Base-by-base conservation (phyloP, 2,888 invertebrate genomes). In the Drosophila vallismaia region DNA sequence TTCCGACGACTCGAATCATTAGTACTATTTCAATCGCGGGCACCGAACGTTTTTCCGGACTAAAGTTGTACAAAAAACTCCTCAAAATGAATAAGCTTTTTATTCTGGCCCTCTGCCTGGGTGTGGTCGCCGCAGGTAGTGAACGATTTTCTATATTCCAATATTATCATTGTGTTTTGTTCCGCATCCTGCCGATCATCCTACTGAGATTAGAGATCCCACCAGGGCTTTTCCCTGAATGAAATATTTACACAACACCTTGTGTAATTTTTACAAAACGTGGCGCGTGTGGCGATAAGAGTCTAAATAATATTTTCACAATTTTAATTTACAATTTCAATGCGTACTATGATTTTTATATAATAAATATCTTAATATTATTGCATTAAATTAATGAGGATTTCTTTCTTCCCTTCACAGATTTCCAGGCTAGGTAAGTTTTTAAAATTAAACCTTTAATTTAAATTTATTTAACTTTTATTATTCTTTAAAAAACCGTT, bases 41-140 rank as follows among this genome's bases (percentile, higher is more conserved):
- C 71, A 75, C 58, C 79, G 77, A 79, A 88, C 86, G 82, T 28
- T 64, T 72, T 71, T 74, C 51, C 42, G 50, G 51, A 72, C 71
- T 56, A 73, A 59, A 58, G 19, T 14, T 42, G 38, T 38, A 48
- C 44, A 19, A 8, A 14, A n/a, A 56, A 73, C 29, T 63, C 54
- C 24, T 59, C 52, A 84, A 74, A 50, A 92, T 92, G 92, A 91
- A 89, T 71, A 86, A 71, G 69, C 81, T 90, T 26, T 63, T 91
- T 62, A 57, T 91, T 66, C 72, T 91, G 80, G 89, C 89, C 53
- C 57, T 91, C 56, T 91, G 91, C 77, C 83, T 91, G 59, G 86
- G 88, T 72, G 86, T 83, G 58, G 88, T 82, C 53, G 77, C 87
- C 74, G 91, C 90, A 89, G 92, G 91, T 91, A 90, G 90, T 60